These are phyloP conservation scores for Eubasilissa regina DNA, from an alignment of 1,140 invertebrate species.

Conservation along the genomic window DNA sequence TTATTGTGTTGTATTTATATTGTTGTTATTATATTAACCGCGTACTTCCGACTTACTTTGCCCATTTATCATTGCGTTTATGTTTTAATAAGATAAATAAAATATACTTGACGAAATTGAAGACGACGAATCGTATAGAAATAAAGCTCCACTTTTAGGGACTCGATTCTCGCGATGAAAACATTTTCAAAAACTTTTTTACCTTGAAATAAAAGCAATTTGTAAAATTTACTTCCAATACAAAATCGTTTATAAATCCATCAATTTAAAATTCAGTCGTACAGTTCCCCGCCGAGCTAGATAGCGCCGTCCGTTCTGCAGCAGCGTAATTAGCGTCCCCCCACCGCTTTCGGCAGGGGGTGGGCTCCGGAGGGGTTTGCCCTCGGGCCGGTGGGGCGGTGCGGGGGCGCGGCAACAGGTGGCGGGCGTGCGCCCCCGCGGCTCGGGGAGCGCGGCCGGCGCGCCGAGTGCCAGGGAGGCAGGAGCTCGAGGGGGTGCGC, in stretches of 20 bases:
- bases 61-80: too few relatives aligned
- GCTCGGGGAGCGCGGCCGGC: not conserved
- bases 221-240: constrained; percentile 36
- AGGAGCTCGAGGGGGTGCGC: not conserved
- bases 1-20: too few relatives aligned
- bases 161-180: not conserved
- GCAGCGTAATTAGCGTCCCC: constrained; percentile 17
- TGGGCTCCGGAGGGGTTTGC: not conserved
- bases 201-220: constrained; percentile 30
- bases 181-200: too few relatives aligned
- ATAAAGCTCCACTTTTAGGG: not conserved
- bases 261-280: constrained; percentile 22
- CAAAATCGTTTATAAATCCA: constrained; percentile 33
- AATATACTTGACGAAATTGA: too few relatives aligned
- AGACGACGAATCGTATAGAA: too few relatives aligned
- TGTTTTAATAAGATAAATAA: too few relatives aligned
- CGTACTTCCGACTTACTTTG: too few relatives aligned
- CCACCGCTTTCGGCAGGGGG: not conserved
- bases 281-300: constrained; percentile 17
- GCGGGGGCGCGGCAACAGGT: constrained; percentile 19
- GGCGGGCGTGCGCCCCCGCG: not conserved
- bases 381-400: not conserved
- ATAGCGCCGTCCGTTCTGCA: constrained; percentile 9
- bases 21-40: too few relatives aligned
- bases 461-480: constrained; percentile 3